Evolutionary conservation across 2,113 vertebrate species (phyloP).

Genomic region (Hiodon alosoides): DNA sequence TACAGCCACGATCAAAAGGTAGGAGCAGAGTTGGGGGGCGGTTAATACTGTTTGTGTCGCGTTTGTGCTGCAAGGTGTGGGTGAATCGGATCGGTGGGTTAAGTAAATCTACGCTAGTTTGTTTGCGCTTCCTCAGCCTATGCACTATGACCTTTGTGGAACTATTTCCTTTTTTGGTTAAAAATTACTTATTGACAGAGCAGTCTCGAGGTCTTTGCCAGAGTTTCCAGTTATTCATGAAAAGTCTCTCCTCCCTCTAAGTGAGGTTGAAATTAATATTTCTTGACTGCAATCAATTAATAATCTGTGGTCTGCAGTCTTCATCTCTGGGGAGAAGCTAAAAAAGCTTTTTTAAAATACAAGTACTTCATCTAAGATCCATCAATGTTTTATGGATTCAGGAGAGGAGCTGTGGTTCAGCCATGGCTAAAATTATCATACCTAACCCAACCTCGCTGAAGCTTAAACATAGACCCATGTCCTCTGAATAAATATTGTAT

Average conservation of each 20-base stretch:
- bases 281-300: background rate
- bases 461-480: background rate
- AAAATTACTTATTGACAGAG: background rate
- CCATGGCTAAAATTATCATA: background rate
- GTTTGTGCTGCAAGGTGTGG: background rate
- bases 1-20: too few species aligned
- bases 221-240: background rate
- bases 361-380: constrained; percentile 2
- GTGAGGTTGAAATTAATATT: background rate
- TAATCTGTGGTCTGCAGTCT: background rate
- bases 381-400: background rate
- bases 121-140: background rate
- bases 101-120: background rate
- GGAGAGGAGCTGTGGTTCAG: background rate
- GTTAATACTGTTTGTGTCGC: too few species aligned
- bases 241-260: background rate
- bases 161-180: background rate
- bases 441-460: background rate
- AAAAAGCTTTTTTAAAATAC: background rate
- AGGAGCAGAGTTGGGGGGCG: constrained; percentile 18
- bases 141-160: background rate
- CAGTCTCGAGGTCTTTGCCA: background rate
- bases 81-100: background rate
- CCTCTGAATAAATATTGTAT: background rate
- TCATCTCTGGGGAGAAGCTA: constrained; percentile 6